Percentiles rank a stretch among this genome's conserved stretches.
phyloP scores from a whole-genome alignment of 2,113 vertebrate genomes.

The Fregata magnificens region DNA sequence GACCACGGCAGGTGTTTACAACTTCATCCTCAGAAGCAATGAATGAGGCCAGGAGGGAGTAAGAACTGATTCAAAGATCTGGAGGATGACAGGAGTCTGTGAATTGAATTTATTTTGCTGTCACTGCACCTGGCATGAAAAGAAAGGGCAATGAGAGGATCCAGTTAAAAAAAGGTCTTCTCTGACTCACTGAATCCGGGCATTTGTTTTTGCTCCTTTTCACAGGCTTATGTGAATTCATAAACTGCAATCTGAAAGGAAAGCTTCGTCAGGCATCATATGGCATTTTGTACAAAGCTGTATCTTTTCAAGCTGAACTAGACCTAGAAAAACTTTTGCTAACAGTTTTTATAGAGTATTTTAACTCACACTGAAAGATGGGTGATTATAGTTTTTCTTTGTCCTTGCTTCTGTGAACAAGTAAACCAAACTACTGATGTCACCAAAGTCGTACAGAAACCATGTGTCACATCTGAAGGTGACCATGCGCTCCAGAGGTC shows the following conservation, averaged over 20 bases:
- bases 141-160: slow-evolving; percentile 1
- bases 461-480: accelerated
- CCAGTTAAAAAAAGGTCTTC: background rate
- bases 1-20: background rate
- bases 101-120: background rate
- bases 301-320: background rate
- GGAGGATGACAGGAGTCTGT: background rate
- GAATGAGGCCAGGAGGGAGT: background rate
- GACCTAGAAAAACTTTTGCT: background rate
- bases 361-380: background rate
- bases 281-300: background rate
- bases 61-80: background rate
- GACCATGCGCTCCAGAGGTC: accelerated
- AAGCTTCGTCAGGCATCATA: background rate
- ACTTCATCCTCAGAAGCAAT: background rate
- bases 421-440: background rate
- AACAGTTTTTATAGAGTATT: background rate
- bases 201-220: slow-evolving; percentile 40
- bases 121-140: slow-evolving; percentile 4
- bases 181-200: background rate
- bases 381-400: background rate
- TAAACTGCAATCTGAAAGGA: background rate
- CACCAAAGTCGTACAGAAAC: background rate
- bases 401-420: background rate
- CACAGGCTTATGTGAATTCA: background rate